These are phyloP conservation scores for Sympetrum striolatum DNA, from an alignment of 2,888 invertebrate genomes.

Conservation along the genomic window DNA sequence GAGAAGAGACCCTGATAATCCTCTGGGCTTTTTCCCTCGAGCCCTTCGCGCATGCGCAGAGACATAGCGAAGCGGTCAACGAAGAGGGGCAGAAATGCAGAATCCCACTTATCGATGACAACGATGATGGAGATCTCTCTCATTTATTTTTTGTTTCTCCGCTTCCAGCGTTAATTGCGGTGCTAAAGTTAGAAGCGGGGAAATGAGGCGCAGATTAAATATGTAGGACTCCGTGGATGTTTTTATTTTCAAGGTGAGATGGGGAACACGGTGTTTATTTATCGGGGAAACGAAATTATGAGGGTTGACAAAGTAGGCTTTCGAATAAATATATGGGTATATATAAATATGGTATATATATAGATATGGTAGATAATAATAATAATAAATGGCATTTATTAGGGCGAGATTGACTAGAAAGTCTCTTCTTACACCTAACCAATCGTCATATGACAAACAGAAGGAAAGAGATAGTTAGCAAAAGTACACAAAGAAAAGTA, in stretches of 20 bases:
- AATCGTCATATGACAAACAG: too few relatives aligned
- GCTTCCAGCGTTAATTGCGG: not conserved
- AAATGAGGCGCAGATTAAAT: not conserved
- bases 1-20: not conserved
- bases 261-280: not conserved
- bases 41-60: not conserved
- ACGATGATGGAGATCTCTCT: not conserved
- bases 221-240: not conserved
- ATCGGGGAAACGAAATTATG: too few relatives aligned
- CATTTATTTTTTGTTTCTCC: not conserved
- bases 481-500: too few relatives aligned
- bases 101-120: not conserved
- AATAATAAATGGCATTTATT: too few relatives aligned
- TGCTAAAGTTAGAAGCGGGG: not conserved
- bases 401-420: too few relatives aligned
- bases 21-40: not conserved
- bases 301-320: too few relatives aligned
- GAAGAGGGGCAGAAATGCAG: not conserved
- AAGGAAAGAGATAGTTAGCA: too few relatives aligned
- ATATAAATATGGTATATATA: too few relatives aligned
- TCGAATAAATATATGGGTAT: too few relatives aligned
- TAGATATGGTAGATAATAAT: too few relatives aligned
- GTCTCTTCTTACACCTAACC: too few relatives aligned
- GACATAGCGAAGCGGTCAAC: not conserved
- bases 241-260: not conserved